phyloP scores from a whole-genome alignment of 1,140 invertebrate genomes.

The Eupristina koningsbergeri region DNA sequence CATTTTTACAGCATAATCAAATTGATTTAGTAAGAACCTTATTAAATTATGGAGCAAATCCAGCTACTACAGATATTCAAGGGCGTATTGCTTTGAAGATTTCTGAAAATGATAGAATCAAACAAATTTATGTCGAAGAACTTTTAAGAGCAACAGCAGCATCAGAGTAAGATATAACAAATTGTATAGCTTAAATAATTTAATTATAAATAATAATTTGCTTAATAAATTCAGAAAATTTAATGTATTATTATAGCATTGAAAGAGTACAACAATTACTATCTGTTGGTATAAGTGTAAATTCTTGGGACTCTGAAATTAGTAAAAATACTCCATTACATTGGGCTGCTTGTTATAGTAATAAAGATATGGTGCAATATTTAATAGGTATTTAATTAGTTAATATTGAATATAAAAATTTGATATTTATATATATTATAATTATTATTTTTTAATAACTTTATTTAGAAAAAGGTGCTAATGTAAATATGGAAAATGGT shows the following conservation, averaged over 20 bases:
- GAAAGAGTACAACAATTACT: slow-evolving; percentile 72
- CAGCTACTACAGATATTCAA: slow-evolving; percentile 74
- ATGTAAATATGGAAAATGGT: slow-evolving; percentile 75
- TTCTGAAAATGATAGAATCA: slow-evolving; percentile 73
- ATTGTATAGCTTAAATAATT: not conserved
- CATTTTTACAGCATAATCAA: slow-evolving; percentile 72
- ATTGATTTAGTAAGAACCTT: slow-evolving; percentile 77
- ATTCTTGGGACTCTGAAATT: slow-evolving; percentile 76
- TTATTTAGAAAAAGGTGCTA: slow-evolving; percentile 73
- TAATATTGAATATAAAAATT: slow-evolving; percentile 65
- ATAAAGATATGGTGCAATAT: slow-evolving; percentile 75
- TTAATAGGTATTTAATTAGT: slow-evolving; percentile 72
- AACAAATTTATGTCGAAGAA: slow-evolving; percentile 77
- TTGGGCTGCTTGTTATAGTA: slow-evolving; percentile 79
- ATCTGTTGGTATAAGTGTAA: slow-evolving; percentile 75
- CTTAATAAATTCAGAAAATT: not conserved
- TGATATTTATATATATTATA: slow-evolving; percentile 44
- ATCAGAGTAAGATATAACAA: slow-evolving; percentile 75
- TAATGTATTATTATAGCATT: slow-evolving; percentile 62
- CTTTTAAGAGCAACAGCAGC: slow-evolving; percentile 78
- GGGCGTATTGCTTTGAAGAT: slow-evolving; percentile 76
- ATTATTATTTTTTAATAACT: slow-evolving; percentile 43
- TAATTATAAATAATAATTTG: not conserved
- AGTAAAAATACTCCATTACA: slow-evolving; percentile 79
- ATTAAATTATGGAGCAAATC: slow-evolving; percentile 77